phyloP scores from a whole-genome alignment of 2,797 vertebrate genomes.

The Scolopax rusticola region DNA sequence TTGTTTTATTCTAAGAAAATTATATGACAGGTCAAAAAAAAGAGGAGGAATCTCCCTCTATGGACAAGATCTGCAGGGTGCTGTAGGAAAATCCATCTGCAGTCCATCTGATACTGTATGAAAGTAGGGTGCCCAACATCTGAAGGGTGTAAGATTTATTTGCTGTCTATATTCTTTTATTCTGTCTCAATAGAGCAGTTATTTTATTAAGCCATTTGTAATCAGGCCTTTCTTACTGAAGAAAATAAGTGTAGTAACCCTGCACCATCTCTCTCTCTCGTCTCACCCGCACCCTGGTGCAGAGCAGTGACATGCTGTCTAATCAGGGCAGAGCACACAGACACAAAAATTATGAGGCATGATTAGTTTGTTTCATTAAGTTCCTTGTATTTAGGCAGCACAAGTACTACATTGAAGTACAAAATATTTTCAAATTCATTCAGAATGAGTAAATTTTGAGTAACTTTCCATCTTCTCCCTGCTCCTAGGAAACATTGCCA shows the following conservation, averaged over 20 bases:
- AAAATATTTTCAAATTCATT: not conserved
- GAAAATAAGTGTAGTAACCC: not conserved
- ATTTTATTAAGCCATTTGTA: not conserved
- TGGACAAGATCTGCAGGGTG: not conserved
- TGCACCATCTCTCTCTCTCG: not conserved
- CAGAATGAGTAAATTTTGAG: not conserved
- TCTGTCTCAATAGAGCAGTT: not conserved
- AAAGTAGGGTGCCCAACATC: not conserved
- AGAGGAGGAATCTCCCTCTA: not conserved
- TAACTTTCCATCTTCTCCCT: not conserved
- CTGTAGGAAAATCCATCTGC: accelerated
- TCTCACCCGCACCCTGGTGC: accelerated
- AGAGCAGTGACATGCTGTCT: not conserved
- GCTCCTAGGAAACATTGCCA: not conserved
- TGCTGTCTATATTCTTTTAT: not conserved
- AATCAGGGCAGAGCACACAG: not conserved
- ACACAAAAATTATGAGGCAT: not conserved
- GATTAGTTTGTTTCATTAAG: not conserved
- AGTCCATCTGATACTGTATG: accelerated
- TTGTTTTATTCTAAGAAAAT: not conserved
- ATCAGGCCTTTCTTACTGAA: not conserved
- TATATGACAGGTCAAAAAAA: not conserved
- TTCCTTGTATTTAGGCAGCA: not conserved
- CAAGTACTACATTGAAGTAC: not conserved
- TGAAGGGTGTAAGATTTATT: not conserved